A percentile compares a stretch with the other conserved stretches of the same genome.
Evolutionary conservation across 64 coral and sea anemone species (phyloP).

Genomic region (Actinia tenebrosa): DNA sequence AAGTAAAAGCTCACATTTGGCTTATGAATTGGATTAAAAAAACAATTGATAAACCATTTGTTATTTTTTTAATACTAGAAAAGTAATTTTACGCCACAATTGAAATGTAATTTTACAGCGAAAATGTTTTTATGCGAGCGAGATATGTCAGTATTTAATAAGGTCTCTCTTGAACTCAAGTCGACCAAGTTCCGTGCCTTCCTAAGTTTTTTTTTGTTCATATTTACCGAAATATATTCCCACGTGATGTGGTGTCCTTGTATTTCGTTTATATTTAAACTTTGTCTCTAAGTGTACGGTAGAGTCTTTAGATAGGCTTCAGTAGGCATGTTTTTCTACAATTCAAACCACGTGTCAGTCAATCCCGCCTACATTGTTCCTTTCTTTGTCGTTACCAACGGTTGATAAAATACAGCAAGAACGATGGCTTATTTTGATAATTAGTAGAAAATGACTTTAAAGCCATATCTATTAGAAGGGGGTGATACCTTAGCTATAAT

Average conservation of each 20-base stretch:
- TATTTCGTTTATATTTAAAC: not conserved
- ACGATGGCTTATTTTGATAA: no score
- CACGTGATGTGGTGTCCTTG: not conserved
- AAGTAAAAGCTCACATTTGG: not conserved
- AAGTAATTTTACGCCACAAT: not conserved
- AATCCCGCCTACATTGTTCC: not conserved
- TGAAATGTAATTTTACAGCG: no score
- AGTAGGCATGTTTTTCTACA: not conserved
- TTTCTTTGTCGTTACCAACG: not conserved
- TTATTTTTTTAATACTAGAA: not conserved
- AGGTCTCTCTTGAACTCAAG: not conserved
- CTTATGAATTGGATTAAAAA: not conserved
- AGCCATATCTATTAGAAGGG: no score
- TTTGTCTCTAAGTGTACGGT: not conserved
- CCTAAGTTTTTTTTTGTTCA: not conserved
- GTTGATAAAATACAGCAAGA: not conserved
- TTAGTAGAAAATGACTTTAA: no score
- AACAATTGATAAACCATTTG: not conserved
- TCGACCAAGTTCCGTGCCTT: not conserved
- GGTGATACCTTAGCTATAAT: no score
- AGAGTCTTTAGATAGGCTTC: not conserved
- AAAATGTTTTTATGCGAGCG: not conserved
- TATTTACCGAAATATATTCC: not conserved
- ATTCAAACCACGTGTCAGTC: not conserved
- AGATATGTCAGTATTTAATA: not conserved